A percentile compares a stretch with the other conserved stretches of the same genome.
These are phyloP conservation scores for Australoheros facetus DNA, from an alignment of 2,797 vertebrate genomes.

Conservation along the genomic window DNA sequence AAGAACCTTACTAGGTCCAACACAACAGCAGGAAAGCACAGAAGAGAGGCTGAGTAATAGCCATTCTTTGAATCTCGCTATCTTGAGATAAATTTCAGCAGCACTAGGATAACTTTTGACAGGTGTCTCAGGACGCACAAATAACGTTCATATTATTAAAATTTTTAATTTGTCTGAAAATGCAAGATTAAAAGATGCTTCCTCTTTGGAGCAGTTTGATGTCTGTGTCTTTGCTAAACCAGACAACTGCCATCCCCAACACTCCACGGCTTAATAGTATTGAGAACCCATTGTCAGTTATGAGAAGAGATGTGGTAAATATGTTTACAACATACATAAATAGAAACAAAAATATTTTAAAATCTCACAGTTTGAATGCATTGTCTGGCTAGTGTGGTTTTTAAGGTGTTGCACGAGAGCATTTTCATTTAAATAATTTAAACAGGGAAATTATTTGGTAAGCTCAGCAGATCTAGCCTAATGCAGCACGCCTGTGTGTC, in stretches of 20 bases:
- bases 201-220: neutral
- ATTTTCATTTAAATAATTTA: conserved; percentile 33
- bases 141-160: neutral
- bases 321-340: conserved; percentile 3
- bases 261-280: neutral
- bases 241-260: neutral
- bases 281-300: neutral
- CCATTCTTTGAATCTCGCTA: conserved; percentile 8
- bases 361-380: neutral
- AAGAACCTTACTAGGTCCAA: conserved; percentile 52
- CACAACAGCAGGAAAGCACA: conserved; percentile 45
- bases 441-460: conserved; percentile 33
- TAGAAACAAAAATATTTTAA: neutral
- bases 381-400: neutral
- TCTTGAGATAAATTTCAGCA: neutral
- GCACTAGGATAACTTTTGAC: neutral
- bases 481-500: conserved; percentile 51
- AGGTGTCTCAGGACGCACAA: neutral
- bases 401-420: neutral
- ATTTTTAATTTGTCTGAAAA: neutral
- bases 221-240: neutral
- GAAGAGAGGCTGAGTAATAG: conserved; percentile 43
- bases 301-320: neutral
- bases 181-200: neutral
- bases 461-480: conserved; percentile 51